Percentiles rank a stretch among this genome's conserved stretches.
Evolutionary conservation across 2,797 vertebrate genomes (phyloP).

Genomic region (Ficedula albicollis): DNA sequence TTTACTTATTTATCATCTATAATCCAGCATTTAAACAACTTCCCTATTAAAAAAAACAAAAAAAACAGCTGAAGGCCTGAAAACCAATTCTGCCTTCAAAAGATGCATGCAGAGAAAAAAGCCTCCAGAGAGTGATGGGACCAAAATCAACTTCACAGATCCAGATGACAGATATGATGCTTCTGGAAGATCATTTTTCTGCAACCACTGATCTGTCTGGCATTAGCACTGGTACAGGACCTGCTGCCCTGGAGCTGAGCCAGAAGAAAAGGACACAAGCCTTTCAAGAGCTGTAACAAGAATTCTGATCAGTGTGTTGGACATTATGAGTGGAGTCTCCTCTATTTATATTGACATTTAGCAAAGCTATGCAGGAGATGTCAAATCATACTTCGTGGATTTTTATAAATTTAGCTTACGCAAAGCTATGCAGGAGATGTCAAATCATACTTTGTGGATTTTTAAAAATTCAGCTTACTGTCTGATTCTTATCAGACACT

Average conservation of each 20-base stretch:
- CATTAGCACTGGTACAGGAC: background rate
- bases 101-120: accelerated
- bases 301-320: background rate
- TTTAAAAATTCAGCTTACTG: background rate
- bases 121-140: accelerated
- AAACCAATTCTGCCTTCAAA: background rate
- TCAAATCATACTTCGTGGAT: background rate
- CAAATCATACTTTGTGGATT: background rate
- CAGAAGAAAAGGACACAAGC: background rate
- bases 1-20: background rate
- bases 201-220: accelerated
- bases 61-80: background rate
- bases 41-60: background rate
- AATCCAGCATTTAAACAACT: background rate
- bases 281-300: background rate
- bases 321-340: background rate
- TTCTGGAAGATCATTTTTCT: background rate
- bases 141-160: background rate
- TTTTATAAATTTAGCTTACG: background rate
- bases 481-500: background rate
- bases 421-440: background rate
- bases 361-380: background rate
- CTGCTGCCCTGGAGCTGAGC: background rate
- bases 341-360: background rate
- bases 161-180: background rate